Evolutionary conservation across 2,888 invertebrate genomes (phyloP), one percentile per base, ranked within the genome.

Genomic region (Protodeltote pygarga): DNA sequence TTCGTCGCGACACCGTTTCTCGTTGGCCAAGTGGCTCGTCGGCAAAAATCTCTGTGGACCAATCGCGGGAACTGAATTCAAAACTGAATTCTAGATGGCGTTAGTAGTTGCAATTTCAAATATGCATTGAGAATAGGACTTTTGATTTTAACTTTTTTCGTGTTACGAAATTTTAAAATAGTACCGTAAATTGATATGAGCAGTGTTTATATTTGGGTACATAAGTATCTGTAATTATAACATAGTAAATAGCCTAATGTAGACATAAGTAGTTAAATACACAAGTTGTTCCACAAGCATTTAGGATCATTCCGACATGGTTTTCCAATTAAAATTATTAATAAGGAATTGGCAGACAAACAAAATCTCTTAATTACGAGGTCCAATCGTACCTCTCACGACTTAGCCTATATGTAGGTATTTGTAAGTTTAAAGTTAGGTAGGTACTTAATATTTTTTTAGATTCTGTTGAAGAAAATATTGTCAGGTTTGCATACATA

Each of bases 1-100:
- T 5, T 66, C 79, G 14, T 69, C 83, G 4, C 79, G 90, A 8
- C 78, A 73, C 23, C 82, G 88, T 0, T 90, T 91, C 60, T 47
- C 57, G 5, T 80, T 91, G 1, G 75, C 83, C 2, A 83, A 85
- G 65, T 91, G 91, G 91, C 74, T 91, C 2, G 73, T 80, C 5
- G 89, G 89, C 38, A 90, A 89, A 61, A 87, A 79, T 63, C 79
- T 90, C 2, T 91, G 91, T 47, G 90, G 90, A 1, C 89, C 91
- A 0, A 79, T 89, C 5, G 91, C 90, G 0, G 87, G 81, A 1
- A 86, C 76, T 32, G 76, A 85, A 71, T 91, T 89, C 71, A 80
- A 85, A 37, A 59, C 77, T 0, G 80, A 85, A 59, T 88, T 74
- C 83, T 91, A 91, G 89, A 84, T 87, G 89, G 65, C 75, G 72